phyloP scores from a whole-genome alignment of 2,888 invertebrate genomes.

The Drosophila testacea region DNA sequence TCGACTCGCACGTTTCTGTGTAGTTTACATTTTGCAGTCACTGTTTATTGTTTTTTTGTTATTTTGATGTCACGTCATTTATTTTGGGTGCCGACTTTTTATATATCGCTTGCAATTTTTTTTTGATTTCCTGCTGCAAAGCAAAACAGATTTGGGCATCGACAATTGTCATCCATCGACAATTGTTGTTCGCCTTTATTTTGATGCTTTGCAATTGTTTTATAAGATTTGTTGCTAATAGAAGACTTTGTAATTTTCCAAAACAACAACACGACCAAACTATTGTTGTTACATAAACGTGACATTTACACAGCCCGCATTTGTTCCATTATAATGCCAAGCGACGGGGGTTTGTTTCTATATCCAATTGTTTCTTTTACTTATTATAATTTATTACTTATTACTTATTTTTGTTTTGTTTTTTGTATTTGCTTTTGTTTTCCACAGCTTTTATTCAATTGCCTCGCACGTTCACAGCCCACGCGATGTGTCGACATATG shows the following conservation, averaged over 20 bases:
- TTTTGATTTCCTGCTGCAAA: conserved; percentile 58
- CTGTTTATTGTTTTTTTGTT: conserved; percentile 45
- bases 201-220: conserved; percentile 29
- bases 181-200: conserved; percentile 23
- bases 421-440: conserved; percentile 6
- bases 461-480: conserved; percentile 47
- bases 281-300: conserved; percentile 60
- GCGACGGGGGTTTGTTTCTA: conserved; percentile 3
- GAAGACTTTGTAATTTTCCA: conserved; percentile 32
- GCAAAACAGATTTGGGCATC: conserved; percentile 42
- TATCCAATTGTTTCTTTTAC: conserved; percentile 19
- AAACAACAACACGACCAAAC: too few relatives aligned
- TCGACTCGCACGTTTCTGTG: conserved; percentile 56
- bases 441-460: conserved; percentile 9
- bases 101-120: conserved; percentile 41
- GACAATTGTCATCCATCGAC: conserved; percentile 33
- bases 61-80: conserved; percentile 61
- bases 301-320: conserved; percentile 40
- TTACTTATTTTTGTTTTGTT: conserved; percentile 26
- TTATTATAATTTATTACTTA: conserved; percentile 26
- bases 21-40: conserved; percentile 60
- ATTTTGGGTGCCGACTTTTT: conserved; percentile 42
- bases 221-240: conserved; percentile 45
- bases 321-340: conserved; percentile 39
- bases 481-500: conserved; percentile 26